Base-by-base conservation (phyloP, 2,113 vertebrate genomes). In the Choloepus hoffmanni region DNA sequence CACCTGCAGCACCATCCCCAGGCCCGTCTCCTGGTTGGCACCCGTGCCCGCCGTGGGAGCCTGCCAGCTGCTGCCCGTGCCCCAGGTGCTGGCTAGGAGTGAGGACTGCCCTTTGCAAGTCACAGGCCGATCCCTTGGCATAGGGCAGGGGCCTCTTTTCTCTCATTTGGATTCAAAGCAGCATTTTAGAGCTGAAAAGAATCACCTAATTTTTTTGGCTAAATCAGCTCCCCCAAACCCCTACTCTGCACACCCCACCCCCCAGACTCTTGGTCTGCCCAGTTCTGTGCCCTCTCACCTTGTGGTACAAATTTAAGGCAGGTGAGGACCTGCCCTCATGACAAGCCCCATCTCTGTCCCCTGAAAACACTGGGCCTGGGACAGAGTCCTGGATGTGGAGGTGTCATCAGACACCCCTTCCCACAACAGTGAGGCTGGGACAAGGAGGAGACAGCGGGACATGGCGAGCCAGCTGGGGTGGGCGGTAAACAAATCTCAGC, bases 391-490 rank as follows among this genome's bases (percentile, higher is more conserved):
- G 7, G 1, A 9, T 5, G n/a, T 8, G 3, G 11, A 14, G 19
- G 36, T 11, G 55, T 55, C 48, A 0, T 13, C 24, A 28, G 68
- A 13, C 6, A 33, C 1, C 23, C 65, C 9, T 7, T 33, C 65
- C 9, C 9, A 18, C 3, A 18, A 11, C 7, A 7, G 55, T 2
- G 26, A 11, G 0, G 0, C 40, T 30, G 62, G 24, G 43, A 23
- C 10, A 0, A 0, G 0, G 45, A 55, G 40, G 73, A 14, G 62
- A 3, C 3, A 19, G 28, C 3, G 19, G 12, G 7, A 15, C 0
- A 0, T 0, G 0, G 3, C 0, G n/a, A 40, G 30, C 50, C 3
- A 0, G 28, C 11, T 13, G 0, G 7, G 0, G 4, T 0, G 1
- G 10, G 8, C 26, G n/a, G 53, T 6, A 30, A 4, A 2, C 0